phyloP scores from a whole-genome alignment of 2,888 invertebrate species.

The Sphinx pinastri region DNA sequence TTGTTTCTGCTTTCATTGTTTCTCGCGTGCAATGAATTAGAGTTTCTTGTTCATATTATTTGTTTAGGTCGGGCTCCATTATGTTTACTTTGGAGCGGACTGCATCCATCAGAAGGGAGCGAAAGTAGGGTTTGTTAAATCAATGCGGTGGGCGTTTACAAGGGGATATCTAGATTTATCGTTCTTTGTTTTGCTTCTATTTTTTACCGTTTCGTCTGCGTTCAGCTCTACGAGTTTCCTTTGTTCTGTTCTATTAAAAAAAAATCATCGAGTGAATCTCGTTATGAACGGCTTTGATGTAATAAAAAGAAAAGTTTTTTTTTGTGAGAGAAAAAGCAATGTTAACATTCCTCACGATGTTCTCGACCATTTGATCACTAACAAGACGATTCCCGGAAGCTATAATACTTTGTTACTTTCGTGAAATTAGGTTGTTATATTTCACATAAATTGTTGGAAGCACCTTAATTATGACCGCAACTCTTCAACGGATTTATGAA shows the following conservation, averaged over 20 bases:
- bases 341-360: slow-evolving; percentile 68
- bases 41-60: slow-evolving; percentile 67
- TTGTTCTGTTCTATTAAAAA: slow-evolving; percentile 47
- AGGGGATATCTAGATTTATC: slow-evolving; percentile 72
- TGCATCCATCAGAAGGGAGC: slow-evolving; percentile 65
- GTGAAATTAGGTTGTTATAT: slow-evolving; percentile 65
- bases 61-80: slow-evolving; percentile 69
- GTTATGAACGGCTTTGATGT: slow-evolving; percentile 68
- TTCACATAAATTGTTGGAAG: slow-evolving; percentile 56
- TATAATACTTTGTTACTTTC: slow-evolving; percentile 68
- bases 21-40: slow-evolving; percentile 72
- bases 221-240: slow-evolving; percentile 47
- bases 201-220: slow-evolving; percentile 48
- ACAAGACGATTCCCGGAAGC: slow-evolving; percentile 73
- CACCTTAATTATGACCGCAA: slow-evolving; percentile 54
- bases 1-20: slow-evolving; percentile 75
- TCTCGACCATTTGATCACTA: slow-evolving; percentile 71
- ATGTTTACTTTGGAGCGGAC: slow-evolving; percentile 67
- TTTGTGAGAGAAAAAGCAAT: slow-evolving; percentile 57
- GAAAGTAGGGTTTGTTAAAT: slow-evolving; percentile 68
- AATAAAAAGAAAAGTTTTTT: slow-evolving; percentile 63
- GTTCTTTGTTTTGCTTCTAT: slow-evolving; percentile 55
- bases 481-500: slow-evolving; percentile 47
- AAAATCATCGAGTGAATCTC: slow-evolving; percentile 54
- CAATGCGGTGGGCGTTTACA: slow-evolving; percentile 69